phyloP scores from a whole-genome alignment of 2,797 vertebrate species.

The Halcyon leucocephala region DNA sequence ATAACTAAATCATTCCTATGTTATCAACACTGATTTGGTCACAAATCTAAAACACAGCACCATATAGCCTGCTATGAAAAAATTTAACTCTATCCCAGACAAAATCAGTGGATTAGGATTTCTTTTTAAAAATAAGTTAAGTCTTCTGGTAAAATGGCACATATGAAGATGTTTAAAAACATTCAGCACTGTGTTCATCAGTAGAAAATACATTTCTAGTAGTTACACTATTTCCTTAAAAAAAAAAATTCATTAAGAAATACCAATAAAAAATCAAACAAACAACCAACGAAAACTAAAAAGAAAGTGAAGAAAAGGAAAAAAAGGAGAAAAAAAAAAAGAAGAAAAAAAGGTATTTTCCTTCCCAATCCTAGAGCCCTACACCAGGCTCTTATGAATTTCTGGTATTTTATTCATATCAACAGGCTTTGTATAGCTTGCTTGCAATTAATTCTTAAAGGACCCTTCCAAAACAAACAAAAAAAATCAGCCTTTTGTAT shows the following conservation, averaged over 20 bases:
- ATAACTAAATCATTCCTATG: neutral
- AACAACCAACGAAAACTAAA: neutral
- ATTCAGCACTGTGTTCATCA: neutral
- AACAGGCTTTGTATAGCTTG: neutral
- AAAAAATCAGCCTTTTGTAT: neutral
- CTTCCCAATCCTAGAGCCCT: neutral
- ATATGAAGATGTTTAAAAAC: neutral
- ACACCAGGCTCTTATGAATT: neutral
- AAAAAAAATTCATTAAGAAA: neutral
- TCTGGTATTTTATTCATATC: neutral
- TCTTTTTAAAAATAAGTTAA: neutral
- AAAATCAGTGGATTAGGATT: neutral
- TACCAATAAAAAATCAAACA: neutral
- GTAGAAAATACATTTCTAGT: neutral
- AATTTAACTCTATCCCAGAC: neutral
- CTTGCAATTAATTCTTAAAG: neutral
- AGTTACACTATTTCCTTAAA: neutral
- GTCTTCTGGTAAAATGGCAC: rapidly evolving
- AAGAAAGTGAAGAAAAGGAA: neutral
- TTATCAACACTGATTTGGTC: neutral
- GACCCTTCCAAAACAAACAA: neutral
- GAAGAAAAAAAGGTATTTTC: neutral
- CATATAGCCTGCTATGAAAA: neutral
- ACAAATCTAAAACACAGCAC: neutral
- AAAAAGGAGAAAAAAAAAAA: no score